These are phyloP conservation scores for Ectemnius lituratus DNA, from an alignment of 2,888 invertebrate genomes.

Conservation along the genomic window DNA sequence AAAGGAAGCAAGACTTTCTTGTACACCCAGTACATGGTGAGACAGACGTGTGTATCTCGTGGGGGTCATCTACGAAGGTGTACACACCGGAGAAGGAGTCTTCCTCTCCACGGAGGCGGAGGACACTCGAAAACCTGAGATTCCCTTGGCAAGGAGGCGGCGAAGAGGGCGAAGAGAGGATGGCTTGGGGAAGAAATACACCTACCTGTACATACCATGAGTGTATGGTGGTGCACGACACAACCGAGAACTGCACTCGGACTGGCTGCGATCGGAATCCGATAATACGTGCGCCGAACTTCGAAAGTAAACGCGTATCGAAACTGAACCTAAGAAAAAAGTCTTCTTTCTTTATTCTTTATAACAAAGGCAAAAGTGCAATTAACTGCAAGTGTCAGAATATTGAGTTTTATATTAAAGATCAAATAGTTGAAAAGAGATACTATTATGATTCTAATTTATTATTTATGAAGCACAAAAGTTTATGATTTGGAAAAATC, in stretches of 20 bases:
- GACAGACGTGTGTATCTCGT: slow-evolving; percentile 46
- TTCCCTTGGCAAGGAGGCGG: slow-evolving; percentile 9
- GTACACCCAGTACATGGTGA: slow-evolving; percentile 17
- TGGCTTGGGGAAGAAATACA: background rate
- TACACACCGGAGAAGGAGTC: slow-evolving; percentile 14
- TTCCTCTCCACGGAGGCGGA: slow-evolving; percentile 32
- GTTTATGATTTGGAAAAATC: too few species aligned
- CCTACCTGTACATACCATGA: too few species aligned
- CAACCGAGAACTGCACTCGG: background rate
- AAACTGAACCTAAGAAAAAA: background rate
- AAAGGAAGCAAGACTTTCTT: too few species aligned
- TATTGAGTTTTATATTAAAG: too few species aligned
- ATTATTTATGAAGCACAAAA: too few species aligned
- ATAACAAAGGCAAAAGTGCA: background rate
- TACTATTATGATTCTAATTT: too few species aligned
- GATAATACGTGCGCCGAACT: background rate
- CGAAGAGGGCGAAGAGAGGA: background rate
- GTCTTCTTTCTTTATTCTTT: background rate
- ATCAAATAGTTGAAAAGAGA: too few species aligned
- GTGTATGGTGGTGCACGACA: background rate
- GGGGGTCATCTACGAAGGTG: slow-evolving; percentile 48
- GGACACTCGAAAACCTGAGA: slow-evolving; percentile 47
- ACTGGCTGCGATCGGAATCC: slow-evolving; percentile 2
- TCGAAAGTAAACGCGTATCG: background rate
- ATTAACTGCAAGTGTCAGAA: background rate